A percentile compares a stretch with the other conserved stretches of the same genome.
Evolutionary conservation across 2,797 vertebrate species (phyloP).

Genomic region (Centropyge bicolor): DNA sequence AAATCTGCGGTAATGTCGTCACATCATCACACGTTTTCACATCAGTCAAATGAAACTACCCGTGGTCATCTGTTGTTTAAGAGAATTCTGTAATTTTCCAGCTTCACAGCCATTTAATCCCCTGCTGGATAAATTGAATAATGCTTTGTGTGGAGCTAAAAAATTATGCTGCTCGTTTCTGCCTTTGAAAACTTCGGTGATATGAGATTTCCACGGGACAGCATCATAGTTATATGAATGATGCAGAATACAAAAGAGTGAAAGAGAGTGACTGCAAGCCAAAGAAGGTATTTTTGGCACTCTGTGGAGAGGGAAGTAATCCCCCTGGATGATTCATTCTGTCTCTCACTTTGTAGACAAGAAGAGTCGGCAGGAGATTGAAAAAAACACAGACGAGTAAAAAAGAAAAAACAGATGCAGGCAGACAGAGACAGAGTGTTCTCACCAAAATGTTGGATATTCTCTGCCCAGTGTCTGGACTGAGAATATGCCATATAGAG

Average conservation of each 20-base stretch:
- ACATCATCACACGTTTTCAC: neutral
- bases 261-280: slow-evolving; percentile 52
- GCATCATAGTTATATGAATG: slow-evolving; percentile 36
- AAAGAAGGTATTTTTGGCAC: slow-evolving; percentile 59
- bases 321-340: slow-evolving; percentile 58
- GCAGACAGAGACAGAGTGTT: slow-evolving; percentile 38
- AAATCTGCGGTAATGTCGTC: neutral
- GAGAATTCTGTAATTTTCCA: slow-evolving; percentile 3
- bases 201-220: slow-evolving; percentile 21
- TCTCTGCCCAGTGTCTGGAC: slow-evolving; percentile 29
- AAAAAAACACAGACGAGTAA: slow-evolving; percentile 28
- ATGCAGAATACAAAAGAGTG: slow-evolving; percentile 50
- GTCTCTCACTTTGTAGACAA: slow-evolving; percentile 67
- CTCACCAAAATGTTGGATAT: slow-evolving; percentile 34
- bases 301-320: slow-evolving; percentile 58
- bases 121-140: slow-evolving; percentile 22
- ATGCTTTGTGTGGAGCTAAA: slow-evolving; percentile 18
- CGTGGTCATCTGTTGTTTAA: slow-evolving; percentile 2
- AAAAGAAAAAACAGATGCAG: neutral
- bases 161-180: slow-evolving; percentile 34
- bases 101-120: slow-evolving; percentile 22
- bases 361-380: slow-evolving; percentile 53
- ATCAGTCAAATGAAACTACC: neutral
- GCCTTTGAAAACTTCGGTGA: slow-evolving; percentile 32
- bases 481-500: slow-evolving; percentile 19